Evolutionary conservation across 2,113 vertebrate genomes (phyloP), one percentile per base, ranked within the genome.

Genomic region (Pomatorhinus ruficollis): DNA sequence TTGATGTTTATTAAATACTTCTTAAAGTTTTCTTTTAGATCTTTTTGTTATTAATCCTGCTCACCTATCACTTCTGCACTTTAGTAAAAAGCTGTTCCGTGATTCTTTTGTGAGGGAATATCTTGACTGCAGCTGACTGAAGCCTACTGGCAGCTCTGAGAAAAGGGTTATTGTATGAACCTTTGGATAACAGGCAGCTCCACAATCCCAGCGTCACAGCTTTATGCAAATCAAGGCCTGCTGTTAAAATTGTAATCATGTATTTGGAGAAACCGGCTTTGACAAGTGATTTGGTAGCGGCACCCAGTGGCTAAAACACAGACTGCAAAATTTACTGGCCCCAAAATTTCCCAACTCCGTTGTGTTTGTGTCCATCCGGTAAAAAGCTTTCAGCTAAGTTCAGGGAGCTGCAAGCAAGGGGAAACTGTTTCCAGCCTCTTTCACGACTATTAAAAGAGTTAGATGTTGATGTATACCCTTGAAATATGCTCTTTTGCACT

Each of bases 221-320:
- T 54, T 30, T 39, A 50, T 50, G 31, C 59, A 8, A 9, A 44
- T 9, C 13, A 52, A 61, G 8, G 30, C 27, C 10, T 1, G 40
- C 83, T 53, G 17, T 18, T 59, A 39, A 79, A 87, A 76, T 18
- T 25, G 31, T 20, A 0, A 1, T 18, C 33, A 59, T 22, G 0
- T 18, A 16, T 40, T 76, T 44, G 50, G 47, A 60, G 66, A 75
- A 64, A 64, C 21, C 52, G 44, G 2, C 37, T 91, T 54, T 56
- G 44, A 79, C 94, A 91, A 54, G 52, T 93, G 97, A 96, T 93
- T 94, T 66, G 83, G 72, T 80, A 92, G 92, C 95, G 97, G 75
- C 97, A 97, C 94, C 97, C 74, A 90, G 97, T 96, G 97, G 97
- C 68, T 54, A 84, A 86, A 96, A 49, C 14, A 61, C 1, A 90